These are phyloP conservation scores for Enhydra lutris DNA, from an alignment of 2,113 vertebrate species.

Conservation along the genomic window DNA sequence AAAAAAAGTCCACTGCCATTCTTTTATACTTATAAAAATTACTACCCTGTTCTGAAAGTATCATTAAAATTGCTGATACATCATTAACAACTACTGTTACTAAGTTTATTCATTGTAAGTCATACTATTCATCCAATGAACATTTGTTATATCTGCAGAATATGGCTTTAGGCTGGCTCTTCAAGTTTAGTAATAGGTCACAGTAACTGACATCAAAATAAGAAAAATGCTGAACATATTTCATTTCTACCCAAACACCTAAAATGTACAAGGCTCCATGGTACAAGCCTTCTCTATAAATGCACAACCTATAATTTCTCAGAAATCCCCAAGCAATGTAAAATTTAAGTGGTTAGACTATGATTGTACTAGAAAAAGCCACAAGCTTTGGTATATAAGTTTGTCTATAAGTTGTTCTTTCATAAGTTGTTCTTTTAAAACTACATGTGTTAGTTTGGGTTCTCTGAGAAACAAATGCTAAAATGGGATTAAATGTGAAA, in stretches of 20 bases:
- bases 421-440: slow-evolving; percentile 18
- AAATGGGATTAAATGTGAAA: not conserved
- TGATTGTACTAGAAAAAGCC: not conserved
- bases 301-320: not conserved
- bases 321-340: not conserved
- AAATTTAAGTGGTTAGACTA: slow-evolving; percentile 8
- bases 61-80: not conserved
- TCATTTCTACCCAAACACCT: not conserved
- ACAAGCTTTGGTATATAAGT: not conserved
- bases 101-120: not conserved
- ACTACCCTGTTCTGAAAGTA: not conserved
- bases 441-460: not conserved
- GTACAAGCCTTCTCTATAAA: not conserved
- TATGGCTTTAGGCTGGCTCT: not conserved
- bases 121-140: not conserved
- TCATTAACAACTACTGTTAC: not conserved
- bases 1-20: not conserved
- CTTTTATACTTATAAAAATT: not conserved
- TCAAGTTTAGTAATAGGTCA: not conserved
- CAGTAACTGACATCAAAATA: not conserved
- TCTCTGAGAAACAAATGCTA: slow-evolving; percentile 27
- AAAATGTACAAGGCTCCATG: not conserved
- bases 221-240: not conserved
- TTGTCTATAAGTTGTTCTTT: not conserved
- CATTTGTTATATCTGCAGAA: not conserved